phyloP scores from a whole-genome alignment of 2,797 vertebrate species.

The Trematomus bernacchii region DNA sequence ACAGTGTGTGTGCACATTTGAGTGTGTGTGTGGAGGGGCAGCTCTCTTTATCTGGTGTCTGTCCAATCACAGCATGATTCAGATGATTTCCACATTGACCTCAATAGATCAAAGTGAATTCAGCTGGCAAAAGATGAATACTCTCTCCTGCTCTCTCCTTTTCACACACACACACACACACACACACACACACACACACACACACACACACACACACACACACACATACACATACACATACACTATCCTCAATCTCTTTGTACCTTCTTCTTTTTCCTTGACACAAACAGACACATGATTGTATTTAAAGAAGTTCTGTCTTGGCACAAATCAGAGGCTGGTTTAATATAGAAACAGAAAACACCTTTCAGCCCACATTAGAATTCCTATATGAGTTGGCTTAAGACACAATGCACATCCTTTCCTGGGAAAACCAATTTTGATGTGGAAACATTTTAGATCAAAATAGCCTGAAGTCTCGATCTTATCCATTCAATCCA shows the following conservation, averaged over 20 bases:
- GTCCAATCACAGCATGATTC: conserved; percentile 72
- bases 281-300: conserved; percentile 39
- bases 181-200: neutral
- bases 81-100: conserved; percentile 78
- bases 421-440: conserved; percentile 23
- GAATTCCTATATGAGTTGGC: neutral
- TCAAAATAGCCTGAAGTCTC: conserved; percentile 23
- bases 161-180: neutral
- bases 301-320: conserved; percentile 37
- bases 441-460: conserved; percentile 31
- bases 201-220: conserved; percentile 12
- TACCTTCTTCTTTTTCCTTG: conserved; percentile 28
- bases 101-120: conserved; percentile 86
- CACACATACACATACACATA: conserved; percentile 4
- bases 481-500: conserved; percentile 29
- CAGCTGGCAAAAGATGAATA: conserved; percentile 64
- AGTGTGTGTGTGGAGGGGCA: neutral
- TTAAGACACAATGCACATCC: neutral
- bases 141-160: conserved; percentile 8
- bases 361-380: neutral
- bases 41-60: conserved; percentile 56
- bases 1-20: neutral
- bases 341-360: conserved; percentile 30
- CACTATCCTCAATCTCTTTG: conserved; percentile 38
- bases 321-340: conserved; percentile 45